Evolutionary conservation across 2,113 vertebrate genomes (phyloP), one percentile per base, ranked within the genome.

Genomic region (Lepus europaeus): DNA sequence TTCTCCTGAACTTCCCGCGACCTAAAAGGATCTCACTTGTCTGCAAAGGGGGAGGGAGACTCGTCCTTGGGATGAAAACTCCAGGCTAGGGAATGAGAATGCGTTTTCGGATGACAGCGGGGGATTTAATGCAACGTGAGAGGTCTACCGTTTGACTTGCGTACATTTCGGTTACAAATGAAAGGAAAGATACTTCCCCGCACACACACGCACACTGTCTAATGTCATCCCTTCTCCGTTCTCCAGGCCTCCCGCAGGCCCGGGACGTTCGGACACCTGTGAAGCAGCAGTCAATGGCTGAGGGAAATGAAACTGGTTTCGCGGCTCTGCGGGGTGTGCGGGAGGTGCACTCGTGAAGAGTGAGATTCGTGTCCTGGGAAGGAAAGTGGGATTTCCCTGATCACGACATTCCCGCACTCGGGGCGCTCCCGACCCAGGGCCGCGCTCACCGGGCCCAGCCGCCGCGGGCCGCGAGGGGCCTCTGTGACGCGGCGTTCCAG

Each of bases 401-500:
- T 51, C 6, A 0, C 19, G 19, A 61, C 7, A 23, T 25, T n/a
- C 27, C 19, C 5, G 39, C 68, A 20, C 78, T n/a, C 39, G 2
- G n/a, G 33, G 33, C 69, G 16, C 53, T 16, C 29, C 3, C 6
- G 12, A 4, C 53, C 49, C 17, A 20, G 2, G 61, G 20, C 1
- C 3, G 2, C 11, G 0, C 27, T 31, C 0, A n/a, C 51, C 36
- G 1, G 12, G 27, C 45, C 29, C 29, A 2, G 17, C 12, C 14
- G 6, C 2, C 2, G 0, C 2, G 11, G 73, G 61, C 36, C 20
- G 3, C 5, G 3, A 9, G 83, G 27, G 49, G 90, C 91, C 81
- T 95, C 53, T 97, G 92, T 97, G 96, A 97, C 96, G 96, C 80
- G 13, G 66, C 51, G 16, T 95, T 93, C 84, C 27, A 3, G 70